Conservation (phyloP, 1,140 invertebrate species). For the Olivierus martensii region DNA sequence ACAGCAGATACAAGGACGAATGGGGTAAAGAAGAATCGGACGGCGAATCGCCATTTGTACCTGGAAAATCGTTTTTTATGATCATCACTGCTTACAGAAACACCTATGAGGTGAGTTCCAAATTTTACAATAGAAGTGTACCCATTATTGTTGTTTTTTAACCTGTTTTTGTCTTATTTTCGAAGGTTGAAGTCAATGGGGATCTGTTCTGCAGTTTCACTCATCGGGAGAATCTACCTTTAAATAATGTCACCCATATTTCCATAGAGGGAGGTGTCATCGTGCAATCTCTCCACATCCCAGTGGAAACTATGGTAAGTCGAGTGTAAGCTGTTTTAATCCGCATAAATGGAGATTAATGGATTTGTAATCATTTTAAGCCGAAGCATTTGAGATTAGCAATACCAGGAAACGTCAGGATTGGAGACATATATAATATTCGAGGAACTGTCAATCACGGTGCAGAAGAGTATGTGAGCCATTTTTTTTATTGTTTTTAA, state of each 20-base stretch:
- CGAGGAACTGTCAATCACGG: conserved; percentile 5
- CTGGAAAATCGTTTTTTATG: conserved; percentile 7
- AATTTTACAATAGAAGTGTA: no score
- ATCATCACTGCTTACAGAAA: conserved; percentile 13
- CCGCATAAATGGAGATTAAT: background rate
- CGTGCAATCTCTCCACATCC: conserved; percentile 25
- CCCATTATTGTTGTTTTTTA: background rate
- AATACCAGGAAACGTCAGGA: conserved; percentile 3
- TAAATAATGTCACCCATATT: conserved; percentile 16
- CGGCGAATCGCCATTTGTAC: no score
- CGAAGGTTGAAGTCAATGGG: conserved; percentile 12
- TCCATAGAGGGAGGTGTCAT: conserved; percentile 10
- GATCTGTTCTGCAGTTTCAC: conserved; percentile 9
- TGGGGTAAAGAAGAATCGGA: conserved; percentile 7
- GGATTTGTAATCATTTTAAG: conserved; percentile 1
- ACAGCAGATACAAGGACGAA: background rate
- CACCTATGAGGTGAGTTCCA: conserved; percentile 11
- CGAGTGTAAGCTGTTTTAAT: background rate
- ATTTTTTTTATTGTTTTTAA: background rate
- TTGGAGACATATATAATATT: conserved; percentile 11
- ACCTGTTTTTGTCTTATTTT: background rate
- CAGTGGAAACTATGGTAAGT: conserved; percentile 77
- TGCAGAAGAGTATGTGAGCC: conserved; percentile 2
- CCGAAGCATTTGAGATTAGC: conserved; percentile 13
- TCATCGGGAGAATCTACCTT: conserved; percentile 14